phyloP scores from a whole-genome alignment of 2,113 vertebrate species.

The Varanus salvator region DNA sequence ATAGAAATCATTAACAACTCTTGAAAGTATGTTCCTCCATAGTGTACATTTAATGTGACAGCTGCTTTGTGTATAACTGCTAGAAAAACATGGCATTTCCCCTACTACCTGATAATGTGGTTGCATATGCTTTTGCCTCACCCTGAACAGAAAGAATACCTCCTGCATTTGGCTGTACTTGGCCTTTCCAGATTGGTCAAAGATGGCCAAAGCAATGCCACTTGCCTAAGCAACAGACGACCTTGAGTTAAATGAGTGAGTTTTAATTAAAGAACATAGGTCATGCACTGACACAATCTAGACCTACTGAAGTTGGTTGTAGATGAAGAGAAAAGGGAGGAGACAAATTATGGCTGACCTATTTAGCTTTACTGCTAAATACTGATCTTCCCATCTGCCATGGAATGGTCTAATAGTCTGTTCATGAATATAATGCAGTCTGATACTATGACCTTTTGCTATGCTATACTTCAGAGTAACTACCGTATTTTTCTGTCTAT shows the following conservation, averaged over 20 bases:
- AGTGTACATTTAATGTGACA: not conserved
- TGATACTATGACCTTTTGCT: not conserved
- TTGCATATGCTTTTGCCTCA: not conserved
- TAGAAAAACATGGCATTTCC: not conserved
- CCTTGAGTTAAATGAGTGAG: not conserved
- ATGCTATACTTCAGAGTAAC: not conserved
- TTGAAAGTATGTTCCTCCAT: not conserved
- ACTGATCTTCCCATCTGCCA: not conserved
- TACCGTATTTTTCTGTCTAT: not conserved
- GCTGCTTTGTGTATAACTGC: not conserved
- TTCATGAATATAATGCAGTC: not conserved
- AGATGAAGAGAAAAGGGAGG: not conserved
- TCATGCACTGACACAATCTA: not conserved
- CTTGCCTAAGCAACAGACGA: not conserved
- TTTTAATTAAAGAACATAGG: not conserved
- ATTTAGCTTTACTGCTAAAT: not conserved
- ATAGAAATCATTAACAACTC: conserved; percentile 51
- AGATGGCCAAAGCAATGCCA: not conserved
- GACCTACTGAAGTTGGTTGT: not conserved
- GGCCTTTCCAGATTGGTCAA: not conserved
- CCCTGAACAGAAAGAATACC: not conserved
- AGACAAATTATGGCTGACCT: not conserved
- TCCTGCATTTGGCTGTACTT: not conserved
- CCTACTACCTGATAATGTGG: not conserved
- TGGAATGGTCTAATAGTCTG: not conserved